phyloP scores from a whole-genome alignment of 2,113 vertebrate species.

The Cebidichthys violaceus region DNA sequence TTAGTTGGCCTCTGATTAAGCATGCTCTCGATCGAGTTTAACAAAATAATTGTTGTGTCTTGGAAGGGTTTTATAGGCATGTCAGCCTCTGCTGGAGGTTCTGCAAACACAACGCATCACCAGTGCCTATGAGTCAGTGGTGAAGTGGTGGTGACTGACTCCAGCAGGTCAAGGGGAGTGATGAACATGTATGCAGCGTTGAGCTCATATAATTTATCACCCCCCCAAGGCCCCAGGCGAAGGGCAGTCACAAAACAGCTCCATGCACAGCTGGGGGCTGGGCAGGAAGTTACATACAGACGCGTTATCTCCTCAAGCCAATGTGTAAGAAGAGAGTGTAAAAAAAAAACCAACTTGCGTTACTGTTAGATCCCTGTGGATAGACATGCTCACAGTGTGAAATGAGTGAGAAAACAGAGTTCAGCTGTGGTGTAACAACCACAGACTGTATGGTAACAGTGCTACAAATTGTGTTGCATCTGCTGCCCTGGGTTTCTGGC shows the following conservation, averaged over 20 bases:
- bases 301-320: conserved; percentile 29
- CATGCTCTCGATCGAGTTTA: not conserved
- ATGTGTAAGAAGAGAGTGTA: conserved; percentile 2
- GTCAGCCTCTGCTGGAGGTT: conserved; percentile 41
- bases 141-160: conserved; percentile 25
- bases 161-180: conserved; percentile 54
- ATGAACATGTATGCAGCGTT: conserved; percentile 54
- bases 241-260: conserved; percentile 50
- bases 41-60: conserved; percentile 13
- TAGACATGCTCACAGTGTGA: not conserved
- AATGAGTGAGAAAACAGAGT: conserved; percentile 5
- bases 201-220: conserved; percentile 65
- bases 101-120: conserved; percentile 30
- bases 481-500: conserved; percentile 37
- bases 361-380: conserved; percentile 1
- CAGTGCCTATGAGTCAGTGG: conserved; percentile 12
- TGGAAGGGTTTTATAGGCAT: not conserved
- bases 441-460: not conserved
- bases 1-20: not conserved
- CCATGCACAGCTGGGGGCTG: conserved; percentile 41
- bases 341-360: not conserved
- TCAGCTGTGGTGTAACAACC: not conserved
- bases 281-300: conserved; percentile 58
- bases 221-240: conserved; percentile 31
- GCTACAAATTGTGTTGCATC: conserved; percentile 30